Conservation (phyloP, 2,888 invertebrate genomes). For the Notodonta dromedarius region DNA sequence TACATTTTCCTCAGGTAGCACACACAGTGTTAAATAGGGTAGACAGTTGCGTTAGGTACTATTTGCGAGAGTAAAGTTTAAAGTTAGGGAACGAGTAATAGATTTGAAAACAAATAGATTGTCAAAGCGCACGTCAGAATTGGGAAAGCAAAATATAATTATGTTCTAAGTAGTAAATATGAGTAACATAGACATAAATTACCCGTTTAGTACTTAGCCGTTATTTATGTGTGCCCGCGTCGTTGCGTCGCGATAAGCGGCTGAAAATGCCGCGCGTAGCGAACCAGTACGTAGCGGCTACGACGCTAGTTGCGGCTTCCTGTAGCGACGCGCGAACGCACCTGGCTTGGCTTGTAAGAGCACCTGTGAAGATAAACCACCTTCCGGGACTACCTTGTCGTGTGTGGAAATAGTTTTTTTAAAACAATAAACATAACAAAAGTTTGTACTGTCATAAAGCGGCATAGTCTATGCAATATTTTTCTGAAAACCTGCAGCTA, state of each 20-base stretch:
- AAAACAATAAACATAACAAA: not conserved
- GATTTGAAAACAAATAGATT: too few species aligned
- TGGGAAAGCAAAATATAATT: too few species aligned
- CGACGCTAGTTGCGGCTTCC: not conserved
- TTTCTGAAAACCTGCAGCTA: too few species aligned
- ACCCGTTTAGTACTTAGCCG: conserved; percentile 31
- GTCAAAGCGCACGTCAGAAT: too few species aligned
- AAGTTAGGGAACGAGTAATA: too few species aligned
- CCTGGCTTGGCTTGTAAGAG: not conserved
- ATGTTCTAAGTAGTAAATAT: not conserved
- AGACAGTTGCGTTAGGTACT: too few species aligned
- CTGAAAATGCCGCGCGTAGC: conserved; percentile 25
- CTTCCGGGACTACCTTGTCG: conserved; percentile 3
- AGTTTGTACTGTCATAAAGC: too few species aligned
- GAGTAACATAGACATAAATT: conserved; percentile 24
- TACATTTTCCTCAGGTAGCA: too few species aligned
- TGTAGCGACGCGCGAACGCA: not conserved
- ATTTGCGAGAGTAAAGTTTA: too few species aligned
- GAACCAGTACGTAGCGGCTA: conserved; percentile 15
- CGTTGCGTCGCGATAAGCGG: conserved; percentile 27
- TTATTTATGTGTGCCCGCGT: conserved; percentile 32
- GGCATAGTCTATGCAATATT: too few species aligned
- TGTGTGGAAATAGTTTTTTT: not conserved
- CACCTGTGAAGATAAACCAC: not conserved
- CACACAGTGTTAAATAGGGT: too few species aligned